Evolutionary conservation across 2,888 invertebrate species (phyloP).

Genomic region (Thera obeliscata): DNA sequence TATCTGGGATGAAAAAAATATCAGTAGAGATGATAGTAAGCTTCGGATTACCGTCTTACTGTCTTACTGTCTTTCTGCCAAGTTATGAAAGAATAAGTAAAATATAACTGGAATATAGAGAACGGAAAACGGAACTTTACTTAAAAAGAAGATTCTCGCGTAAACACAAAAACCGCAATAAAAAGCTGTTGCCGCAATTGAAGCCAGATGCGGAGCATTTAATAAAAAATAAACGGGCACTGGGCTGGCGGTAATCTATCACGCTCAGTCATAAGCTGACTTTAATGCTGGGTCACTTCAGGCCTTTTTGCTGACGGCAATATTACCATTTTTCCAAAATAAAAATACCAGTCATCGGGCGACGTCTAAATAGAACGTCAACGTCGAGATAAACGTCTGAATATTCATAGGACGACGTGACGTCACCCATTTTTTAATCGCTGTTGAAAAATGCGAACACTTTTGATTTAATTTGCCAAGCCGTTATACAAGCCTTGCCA

Average conservation of each 20-base stretch:
- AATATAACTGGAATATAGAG: neutral
- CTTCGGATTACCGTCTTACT: neutral
- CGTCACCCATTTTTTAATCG: constrained; percentile 49
- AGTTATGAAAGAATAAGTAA: neutral
- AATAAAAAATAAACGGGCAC: constrained; percentile 77
- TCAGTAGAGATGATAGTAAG: neutral
- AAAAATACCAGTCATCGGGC: constrained; percentile 70
- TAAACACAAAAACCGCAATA: constrained; percentile 59
- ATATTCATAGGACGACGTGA: constrained; percentile 59
- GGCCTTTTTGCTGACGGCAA: constrained; percentile 80
- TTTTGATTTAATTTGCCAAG: constrained; percentile 43
- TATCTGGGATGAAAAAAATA: neutral
- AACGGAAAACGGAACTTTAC: constrained; percentile 38
- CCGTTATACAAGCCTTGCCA: constrained; percentile 10
- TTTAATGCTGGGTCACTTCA: constrained; percentile 83
- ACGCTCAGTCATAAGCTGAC: constrained; percentile 81
- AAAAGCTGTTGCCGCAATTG: constrained; percentile 76
- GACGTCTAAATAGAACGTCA: constrained; percentile 72
- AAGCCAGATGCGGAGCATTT: constrained; percentile 74
- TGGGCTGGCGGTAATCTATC: constrained; percentile 75
- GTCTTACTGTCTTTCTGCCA: neutral
- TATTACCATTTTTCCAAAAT: constrained; percentile 69
- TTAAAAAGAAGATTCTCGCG: constrained; percentile 48
- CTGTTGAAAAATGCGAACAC: constrained; percentile 51
- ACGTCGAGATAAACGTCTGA: constrained; percentile 65